phyloP scores from a whole-genome alignment of 53 echinoderm and acorn worm species.

The Patiria pectinifera region DNA sequence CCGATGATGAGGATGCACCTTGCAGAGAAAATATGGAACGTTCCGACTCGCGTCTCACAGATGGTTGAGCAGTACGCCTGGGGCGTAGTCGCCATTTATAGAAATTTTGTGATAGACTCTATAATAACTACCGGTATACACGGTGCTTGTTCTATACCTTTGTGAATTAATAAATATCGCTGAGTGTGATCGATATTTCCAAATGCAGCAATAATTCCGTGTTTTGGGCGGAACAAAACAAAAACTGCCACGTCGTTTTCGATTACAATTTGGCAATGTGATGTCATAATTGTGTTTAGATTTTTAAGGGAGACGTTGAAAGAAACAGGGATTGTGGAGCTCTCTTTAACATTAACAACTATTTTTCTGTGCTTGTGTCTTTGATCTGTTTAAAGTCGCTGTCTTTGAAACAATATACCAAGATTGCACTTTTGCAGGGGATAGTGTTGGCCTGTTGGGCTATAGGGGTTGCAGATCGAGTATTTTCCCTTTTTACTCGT shows the following conservation, averaged over 20 bases:
- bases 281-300: not conserved
- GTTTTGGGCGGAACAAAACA: not conserved
- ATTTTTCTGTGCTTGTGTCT: not conserved
- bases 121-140: not conserved
- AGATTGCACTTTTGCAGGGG: too few species aligned
- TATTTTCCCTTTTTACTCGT: not conserved
- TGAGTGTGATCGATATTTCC: too few species aligned
- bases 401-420: too few species aligned
- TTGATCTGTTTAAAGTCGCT: not conserved
- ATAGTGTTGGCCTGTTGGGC: not conserved
- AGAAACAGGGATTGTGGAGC: too few species aligned
- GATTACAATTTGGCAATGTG: not conserved
- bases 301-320: too few species aligned
- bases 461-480: not conserved
- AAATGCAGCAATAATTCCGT: too few species aligned
- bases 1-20: constrained; percentile 8
- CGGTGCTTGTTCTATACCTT: too few species aligned
- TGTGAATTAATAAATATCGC: too few species aligned
- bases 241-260: not conserved
- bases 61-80: not conserved
- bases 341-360: too few species aligned
- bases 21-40: not conserved
- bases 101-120: not conserved
- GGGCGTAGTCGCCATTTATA: not conserved
- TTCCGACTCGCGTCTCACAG: constrained; percentile 1